Conservation (phyloP, 2,113 vertebrate genomes). For the Eudyptes chrysolophus region DNA sequence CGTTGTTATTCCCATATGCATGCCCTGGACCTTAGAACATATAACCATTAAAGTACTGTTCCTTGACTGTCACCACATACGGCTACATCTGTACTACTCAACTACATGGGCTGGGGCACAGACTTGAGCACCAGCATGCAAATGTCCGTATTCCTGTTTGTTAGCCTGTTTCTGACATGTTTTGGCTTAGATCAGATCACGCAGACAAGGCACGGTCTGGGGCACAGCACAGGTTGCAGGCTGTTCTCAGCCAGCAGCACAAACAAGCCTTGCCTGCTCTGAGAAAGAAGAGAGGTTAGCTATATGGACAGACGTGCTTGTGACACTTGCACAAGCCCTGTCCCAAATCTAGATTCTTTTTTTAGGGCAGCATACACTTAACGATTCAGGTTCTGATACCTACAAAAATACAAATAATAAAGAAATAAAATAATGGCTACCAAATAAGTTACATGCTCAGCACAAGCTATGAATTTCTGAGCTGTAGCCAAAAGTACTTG, state of each 20-base stretch:
- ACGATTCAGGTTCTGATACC: background rate
- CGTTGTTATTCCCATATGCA: fast-evolving
- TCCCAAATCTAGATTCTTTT: background rate
- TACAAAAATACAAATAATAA: background rate
- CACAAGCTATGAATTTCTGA: background rate
- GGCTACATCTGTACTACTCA: background rate
- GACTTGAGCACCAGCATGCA: background rate
- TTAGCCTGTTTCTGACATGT: background rate
- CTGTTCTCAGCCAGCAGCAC: background rate
- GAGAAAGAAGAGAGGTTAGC: no score
- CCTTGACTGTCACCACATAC: background rate
- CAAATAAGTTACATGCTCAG: background rate
- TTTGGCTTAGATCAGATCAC: background rate
- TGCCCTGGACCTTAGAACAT: background rate
- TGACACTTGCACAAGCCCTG: background rate
- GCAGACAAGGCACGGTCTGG: background rate
- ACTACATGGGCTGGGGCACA: fast-evolving
- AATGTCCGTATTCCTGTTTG: fast-evolving
- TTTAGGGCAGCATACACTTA: background rate
- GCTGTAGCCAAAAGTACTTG: background rate
- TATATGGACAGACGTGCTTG: background rate
- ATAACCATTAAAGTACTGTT: no score
- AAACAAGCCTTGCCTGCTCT: background rate
- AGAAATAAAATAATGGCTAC: background rate
- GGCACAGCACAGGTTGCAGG: background rate